Percentiles rank a stretch among this genome's conserved stretches.
Evolutionary conservation across 2,797 vertebrate genomes (phyloP).

Genomic region (Acomys russatus): DNA sequence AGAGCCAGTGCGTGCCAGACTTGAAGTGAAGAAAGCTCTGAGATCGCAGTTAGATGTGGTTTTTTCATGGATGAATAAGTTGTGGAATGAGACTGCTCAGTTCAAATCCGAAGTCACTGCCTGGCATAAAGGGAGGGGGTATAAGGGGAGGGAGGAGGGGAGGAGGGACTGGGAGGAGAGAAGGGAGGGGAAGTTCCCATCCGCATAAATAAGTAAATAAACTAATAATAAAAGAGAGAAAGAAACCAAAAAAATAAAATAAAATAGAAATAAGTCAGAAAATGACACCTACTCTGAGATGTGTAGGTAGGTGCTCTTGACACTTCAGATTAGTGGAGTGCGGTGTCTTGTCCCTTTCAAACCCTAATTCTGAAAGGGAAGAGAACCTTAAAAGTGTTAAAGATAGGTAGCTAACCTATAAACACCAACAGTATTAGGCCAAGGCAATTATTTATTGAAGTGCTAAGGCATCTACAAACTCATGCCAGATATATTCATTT

Average conservation of each 20-base stretch:
- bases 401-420: background rate
- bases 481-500: background rate
- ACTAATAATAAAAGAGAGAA: too few relatives aligned
- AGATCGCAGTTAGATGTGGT: background rate
- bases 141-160: background rate
- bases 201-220: too few relatives aligned
- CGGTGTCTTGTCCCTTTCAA: background rate
- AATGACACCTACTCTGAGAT: background rate
- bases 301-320: background rate
- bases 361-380: background rate
- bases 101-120: background rate
- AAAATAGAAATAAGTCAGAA: background rate
- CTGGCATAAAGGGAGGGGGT: background rate
- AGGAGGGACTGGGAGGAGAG: too few relatives aligned
- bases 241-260: too few relatives aligned
- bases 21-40: background rate
- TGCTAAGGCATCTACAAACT: background rate
- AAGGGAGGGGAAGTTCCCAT: too few relatives aligned
- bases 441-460: background rate
- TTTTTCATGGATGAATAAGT: background rate
- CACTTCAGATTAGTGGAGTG: background rate
- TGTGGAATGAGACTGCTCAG: background rate
- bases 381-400: slow-evolving; percentile 3
- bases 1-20: background rate
- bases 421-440: background rate